These are phyloP conservation scores for Grantiella picta DNA, from an alignment of 2,113 vertebrate species.

Conservation along the genomic window DNA sequence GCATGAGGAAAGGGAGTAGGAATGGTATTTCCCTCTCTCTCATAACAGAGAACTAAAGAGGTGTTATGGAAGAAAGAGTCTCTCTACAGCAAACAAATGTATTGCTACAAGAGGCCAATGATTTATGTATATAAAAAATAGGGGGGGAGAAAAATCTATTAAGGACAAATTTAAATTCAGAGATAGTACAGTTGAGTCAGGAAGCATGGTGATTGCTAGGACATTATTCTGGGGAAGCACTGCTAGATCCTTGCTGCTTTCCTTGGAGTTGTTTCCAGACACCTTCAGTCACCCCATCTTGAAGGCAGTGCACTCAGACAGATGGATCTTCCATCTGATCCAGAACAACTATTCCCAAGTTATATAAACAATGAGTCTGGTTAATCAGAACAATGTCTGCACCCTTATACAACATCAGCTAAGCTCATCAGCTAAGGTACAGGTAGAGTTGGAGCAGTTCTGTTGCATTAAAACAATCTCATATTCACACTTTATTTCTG, in stretches of 20 bases:
- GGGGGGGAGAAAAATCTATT: background rate
- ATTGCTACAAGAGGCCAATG: background rate
- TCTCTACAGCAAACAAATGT: background rate
- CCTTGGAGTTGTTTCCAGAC: background rate
- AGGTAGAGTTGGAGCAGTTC: background rate
- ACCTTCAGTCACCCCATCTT: background rate
- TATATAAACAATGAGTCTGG: background rate
- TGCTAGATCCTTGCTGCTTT: background rate
- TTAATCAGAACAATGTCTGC: background rate
- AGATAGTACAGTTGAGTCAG: background rate
- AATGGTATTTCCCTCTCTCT: background rate
- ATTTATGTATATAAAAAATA: background rate
- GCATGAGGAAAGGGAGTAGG: background rate
- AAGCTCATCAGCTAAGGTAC: background rate
- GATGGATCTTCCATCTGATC: background rate
- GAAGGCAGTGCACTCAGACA: background rate
- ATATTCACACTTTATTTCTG: background rate
- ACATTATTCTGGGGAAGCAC: background rate
- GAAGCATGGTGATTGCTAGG: background rate
- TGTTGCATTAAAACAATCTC: background rate
- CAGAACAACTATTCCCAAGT: background rate
- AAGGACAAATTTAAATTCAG: background rate
- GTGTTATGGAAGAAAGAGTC: background rate
- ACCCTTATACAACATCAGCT: background rate
- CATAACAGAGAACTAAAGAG: background rate